These are phyloP conservation scores for Lycocerus yunnanus DNA, from an alignment of 2,888 invertebrate species.

Conservation along the genomic window DNA sequence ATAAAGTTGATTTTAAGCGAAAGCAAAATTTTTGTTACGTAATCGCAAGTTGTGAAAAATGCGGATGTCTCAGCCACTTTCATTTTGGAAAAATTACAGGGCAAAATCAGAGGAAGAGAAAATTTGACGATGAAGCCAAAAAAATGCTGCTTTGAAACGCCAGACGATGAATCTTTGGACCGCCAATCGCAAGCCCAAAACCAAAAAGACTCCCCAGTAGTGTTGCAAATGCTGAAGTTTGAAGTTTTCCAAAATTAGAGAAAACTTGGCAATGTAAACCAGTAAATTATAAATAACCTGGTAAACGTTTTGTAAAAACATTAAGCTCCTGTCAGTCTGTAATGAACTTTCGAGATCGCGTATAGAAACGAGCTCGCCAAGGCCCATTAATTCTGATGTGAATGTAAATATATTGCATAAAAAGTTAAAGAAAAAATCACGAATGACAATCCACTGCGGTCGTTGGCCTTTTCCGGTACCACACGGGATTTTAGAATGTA, in stretches of 20 bases:
- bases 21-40: background rate
- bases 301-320: background rate
- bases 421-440: constrained; percentile 35
- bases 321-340: background rate
- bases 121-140: background rate
- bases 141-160: too few species aligned
- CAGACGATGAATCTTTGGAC: too few species aligned
- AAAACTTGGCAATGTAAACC: background rate
- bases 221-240: too few species aligned
- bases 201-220: too few species aligned
- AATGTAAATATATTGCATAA: constrained; percentile 35
- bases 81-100: background rate
- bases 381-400: constrained; percentile 35
- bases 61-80: background rate
- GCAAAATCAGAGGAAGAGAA: background rate
- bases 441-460: constrained; percentile 37
- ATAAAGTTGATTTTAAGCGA: background rate
- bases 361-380: constrained; percentile 33
- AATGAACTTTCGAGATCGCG: constrained; percentile 8
- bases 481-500: constrained; percentile 35
- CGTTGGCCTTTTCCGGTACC: constrained; percentile 34
- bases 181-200: too few species aligned
- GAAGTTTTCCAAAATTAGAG: background rate
- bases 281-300: background rate
- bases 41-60: background rate